These are phyloP conservation scores for Caenorhabditis inopinata DNA, from an alignment of 1,140 invertebrate species.

Conservation along the genomic window DNA sequence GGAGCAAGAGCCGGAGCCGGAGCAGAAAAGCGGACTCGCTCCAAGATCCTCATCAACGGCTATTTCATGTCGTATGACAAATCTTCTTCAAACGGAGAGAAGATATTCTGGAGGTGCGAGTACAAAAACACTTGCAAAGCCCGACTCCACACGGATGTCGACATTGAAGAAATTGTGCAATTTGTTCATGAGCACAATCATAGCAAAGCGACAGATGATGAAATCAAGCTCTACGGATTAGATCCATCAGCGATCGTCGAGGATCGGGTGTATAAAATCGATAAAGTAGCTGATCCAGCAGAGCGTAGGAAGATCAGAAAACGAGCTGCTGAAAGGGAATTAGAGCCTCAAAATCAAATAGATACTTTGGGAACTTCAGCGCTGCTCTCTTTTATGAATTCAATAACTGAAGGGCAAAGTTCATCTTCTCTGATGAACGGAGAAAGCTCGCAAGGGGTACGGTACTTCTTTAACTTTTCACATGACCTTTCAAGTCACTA, in stretches of 20 bases:
- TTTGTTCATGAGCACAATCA: slow-evolving; percentile 2
- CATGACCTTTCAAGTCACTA: no score
- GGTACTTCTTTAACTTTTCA: no score
- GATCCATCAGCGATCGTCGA: not conserved
- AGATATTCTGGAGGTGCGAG: slow-evolving; percentile 14
- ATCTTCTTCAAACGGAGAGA: not conserved
- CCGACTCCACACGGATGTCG: not conserved
- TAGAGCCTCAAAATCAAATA: not conserved
- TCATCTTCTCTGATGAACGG: no score
- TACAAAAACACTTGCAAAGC: slow-evolving; percentile 24
- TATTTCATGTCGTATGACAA: slow-evolving; percentile 15
- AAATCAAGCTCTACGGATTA: not conserved
- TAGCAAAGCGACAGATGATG: not conserved
- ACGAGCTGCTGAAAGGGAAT: not conserved
- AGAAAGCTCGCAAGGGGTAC: no score
- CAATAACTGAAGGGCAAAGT: no score
- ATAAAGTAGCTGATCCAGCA: not conserved
- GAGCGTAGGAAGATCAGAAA: not conserved
- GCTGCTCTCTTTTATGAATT: no score
- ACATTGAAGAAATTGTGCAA: not conserved
- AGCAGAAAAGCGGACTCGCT: not conserved
- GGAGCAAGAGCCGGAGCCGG: no score
- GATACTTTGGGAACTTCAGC: not conserved
- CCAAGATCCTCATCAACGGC: not conserved
- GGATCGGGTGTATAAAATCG: not conserved